phyloP scores from a whole-genome alignment of 2,113 vertebrate genomes.

The Odocoileus hemionus region DNA sequence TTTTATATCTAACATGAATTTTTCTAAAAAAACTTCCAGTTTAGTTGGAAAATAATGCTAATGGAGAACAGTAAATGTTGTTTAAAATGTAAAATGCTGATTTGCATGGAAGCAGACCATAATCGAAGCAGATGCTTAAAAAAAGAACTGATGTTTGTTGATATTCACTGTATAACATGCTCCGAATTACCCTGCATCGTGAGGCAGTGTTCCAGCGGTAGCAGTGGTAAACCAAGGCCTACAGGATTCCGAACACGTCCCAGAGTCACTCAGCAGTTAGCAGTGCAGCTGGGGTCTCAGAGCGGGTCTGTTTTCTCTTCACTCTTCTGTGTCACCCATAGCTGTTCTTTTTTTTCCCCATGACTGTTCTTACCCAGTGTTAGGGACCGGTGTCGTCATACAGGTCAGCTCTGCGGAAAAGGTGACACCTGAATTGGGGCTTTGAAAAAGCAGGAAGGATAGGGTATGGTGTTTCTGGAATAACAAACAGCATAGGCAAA shows the following conservation, averaged over 20 bases:
- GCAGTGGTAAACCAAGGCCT: not conserved
- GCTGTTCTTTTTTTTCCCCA: not conserved
- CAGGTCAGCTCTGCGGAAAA: not conserved
- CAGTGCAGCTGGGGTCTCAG: not conserved
- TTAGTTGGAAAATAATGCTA: not conserved
- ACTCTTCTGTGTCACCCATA: not conserved
- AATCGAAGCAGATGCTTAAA: not conserved
- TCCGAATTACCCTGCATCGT: not conserved
- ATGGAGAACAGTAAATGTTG: not conserved
- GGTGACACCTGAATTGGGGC: not conserved
- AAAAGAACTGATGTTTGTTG: not conserved
- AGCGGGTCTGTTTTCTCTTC: not conserved
- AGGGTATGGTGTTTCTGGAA: not conserved
- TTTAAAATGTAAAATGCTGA: not conserved
- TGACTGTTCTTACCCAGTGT: not conserved
- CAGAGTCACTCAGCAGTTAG: not conserved
- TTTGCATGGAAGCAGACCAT: not conserved
- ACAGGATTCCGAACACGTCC: not conserved
- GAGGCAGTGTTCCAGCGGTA: not conserved
- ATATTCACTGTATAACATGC: not conserved
- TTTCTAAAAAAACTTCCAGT: not conserved
- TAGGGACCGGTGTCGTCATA: not conserved
- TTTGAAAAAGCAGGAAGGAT: not conserved
- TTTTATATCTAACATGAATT: not conserved
- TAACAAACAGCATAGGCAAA: not conserved